Base-by-base conservation (phyloP, 2,797 vertebrate genomes). In the Dermochelys coriacea region DNA sequence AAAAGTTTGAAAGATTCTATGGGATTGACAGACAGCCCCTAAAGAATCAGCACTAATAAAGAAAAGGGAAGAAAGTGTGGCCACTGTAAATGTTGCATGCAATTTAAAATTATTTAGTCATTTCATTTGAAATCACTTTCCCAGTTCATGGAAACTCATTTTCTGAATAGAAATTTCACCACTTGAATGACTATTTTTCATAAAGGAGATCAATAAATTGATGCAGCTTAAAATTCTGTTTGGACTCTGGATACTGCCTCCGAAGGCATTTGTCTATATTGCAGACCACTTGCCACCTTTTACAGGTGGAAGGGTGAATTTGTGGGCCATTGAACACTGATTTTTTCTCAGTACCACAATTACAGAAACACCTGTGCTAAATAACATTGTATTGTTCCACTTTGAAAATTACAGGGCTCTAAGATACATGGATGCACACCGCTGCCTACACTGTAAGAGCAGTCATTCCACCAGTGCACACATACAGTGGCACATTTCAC, bases 281-380 rank as follows among this genome's bases (percentile, higher is more conserved):
- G 83, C 91, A 84, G 96, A 79, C 94, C 91, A 93, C 91, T 85
- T 88, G 87, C 91, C 29, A 61, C 80, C 61, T 97, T 83, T 91
- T 74, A 87, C 23, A 61, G 31, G 96, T 94, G 95, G 95, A 94
- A 97, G 93, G 96, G 95, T 88, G 93, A 98, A 88, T 94, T n/a
- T 82, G 91, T 94, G 97, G 93, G 93, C 95, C 97, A 97, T 2
- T 96, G 94, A 98, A 87, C 95, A 93, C 92, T 25, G 93, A 90
- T 96, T 97, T 95, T 93, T 96, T 54, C 95, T 91, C 54, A 2
- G 89, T 96, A 83, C 94, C 93, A 95, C 97, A 97, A 95, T 98
- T 98, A 97, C 85, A 74, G 85, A 93, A 96, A 97, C 91, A 97
- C 93, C 94, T 97, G 95, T 85, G 96, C 94, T 97, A 97, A 97